A percentile compares a stretch with the other conserved stretches of the same genome.
Conservation (phyloP, 2,888 invertebrate species). For the Ramazzottius varieornatus region DNA sequence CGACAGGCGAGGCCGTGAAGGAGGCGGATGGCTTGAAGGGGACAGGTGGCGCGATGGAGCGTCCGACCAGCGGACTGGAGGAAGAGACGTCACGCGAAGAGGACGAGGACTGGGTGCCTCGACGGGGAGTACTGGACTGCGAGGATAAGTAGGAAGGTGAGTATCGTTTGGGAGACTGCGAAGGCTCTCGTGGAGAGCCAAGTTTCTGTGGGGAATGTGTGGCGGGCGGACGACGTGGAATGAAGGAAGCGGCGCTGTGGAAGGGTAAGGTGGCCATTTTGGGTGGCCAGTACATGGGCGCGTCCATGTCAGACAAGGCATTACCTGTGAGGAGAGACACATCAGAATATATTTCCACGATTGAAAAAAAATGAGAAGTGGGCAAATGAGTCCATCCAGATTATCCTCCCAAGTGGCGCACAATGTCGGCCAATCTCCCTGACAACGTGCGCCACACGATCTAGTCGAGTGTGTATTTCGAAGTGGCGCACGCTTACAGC, state of each 20-base stretch:
- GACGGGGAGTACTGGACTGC: not conserved
- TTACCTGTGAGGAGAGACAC: too few species aligned
- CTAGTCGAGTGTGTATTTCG: too few species aligned
- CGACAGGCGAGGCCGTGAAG: slow-evolving; percentile 1
- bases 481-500: too few species aligned
- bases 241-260: not conserved
- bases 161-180: not conserved
- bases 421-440: too few species aligned
- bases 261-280: not conserved
- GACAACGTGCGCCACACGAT: too few species aligned
- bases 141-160: not conserved
- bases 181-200: not conserved
- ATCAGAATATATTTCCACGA: too few species aligned
- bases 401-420: too few species aligned
- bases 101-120: too few species aligned
- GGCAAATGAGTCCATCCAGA: too few species aligned
- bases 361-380: too few species aligned
- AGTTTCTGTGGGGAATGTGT: not conserved
- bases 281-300: not conserved
- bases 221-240: not conserved
- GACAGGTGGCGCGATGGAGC: not conserved
- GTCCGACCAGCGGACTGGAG: not conserved
- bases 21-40: not conserved
- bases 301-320: too few species aligned
- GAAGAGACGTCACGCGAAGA: too few species aligned